Evolutionary conservation across 2,113 vertebrate genomes (phyloP), one percentile per base, ranked within the genome.

Genomic region (Paracanthobrama guichenoti): DNA sequence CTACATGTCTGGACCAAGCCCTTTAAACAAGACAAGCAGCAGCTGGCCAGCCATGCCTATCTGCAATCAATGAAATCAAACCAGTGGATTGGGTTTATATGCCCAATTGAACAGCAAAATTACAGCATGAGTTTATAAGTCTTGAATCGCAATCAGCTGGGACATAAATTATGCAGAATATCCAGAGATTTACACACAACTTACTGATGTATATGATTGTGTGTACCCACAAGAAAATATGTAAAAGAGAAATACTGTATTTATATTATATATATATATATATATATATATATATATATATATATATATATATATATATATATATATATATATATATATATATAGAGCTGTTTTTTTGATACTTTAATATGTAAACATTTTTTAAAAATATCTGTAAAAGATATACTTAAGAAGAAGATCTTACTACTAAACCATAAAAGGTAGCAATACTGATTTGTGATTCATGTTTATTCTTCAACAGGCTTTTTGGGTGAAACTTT

Each of bases 31-130:
- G 90, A 91, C 91, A 91, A 91, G 91, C 88, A 94, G 91, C 93
- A 95, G 92, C 93, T 95, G 94, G 92, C 91, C 85, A 90, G 91
- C 92, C 91, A 92, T 91, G 89, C 86, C 92, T 91, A 92, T 93
- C 91, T 93, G 92, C 93, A 92, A 94, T 94, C 93, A 94, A 93
- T 94, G 91, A 94, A 82, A 92, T 91, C 93, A 93, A 82, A 93
- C 90, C 92, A 92, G 93, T 91, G 91, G 91, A 93, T 90, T 82
- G 91, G 91, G 91, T 90, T 94, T 77, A 93, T 92, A 91, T 94
- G 94, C 93, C 92, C 93, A 93, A 92, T 86, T 95, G 94, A 93
- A 94, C 94, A 94, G 87, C 89, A 87, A 91, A 93, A 78, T 88
- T 91, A 92, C 91, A 92, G 92, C 91, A 91, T 91, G 88, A 92